Evolutionary conservation across 2,113 vertebrate genomes (phyloP).

Genomic region (Callorhinus ursinus): DNA sequence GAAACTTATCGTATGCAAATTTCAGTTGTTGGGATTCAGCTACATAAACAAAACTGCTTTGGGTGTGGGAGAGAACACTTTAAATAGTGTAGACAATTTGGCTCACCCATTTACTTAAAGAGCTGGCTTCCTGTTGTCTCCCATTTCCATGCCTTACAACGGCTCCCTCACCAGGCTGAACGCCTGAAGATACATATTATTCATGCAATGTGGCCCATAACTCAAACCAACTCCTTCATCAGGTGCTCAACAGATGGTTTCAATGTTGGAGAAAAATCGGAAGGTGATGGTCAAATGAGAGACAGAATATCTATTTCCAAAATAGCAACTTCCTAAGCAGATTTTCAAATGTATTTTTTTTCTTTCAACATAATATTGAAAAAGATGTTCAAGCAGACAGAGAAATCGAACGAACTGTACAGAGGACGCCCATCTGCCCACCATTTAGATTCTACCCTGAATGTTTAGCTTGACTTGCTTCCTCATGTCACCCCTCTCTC

Average conservation of each 20-base stretch:
- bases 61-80: neutral
- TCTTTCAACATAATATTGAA: neutral
- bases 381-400: neutral
- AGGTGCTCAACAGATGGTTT: neutral
- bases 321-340: neutral
- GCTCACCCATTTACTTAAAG: neutral
- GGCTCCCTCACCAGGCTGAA: neutral
- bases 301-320: neutral
- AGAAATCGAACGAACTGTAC: neutral
- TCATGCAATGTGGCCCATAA: neutral
- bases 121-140: neutral
- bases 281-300: neutral
- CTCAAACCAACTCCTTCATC: neutral
- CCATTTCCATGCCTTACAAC: neutral
- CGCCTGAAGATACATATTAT: neutral
- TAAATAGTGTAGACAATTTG: neutral
- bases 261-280: neutral
- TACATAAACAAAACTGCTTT: neutral
- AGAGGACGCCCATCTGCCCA: neutral
- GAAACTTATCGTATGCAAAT: neutral
- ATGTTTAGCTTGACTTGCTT: neutral
- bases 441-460: no score
- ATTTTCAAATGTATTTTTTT: neutral
- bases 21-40: neutral
- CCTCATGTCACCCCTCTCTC: neutral